Evolutionary conservation across 2,113 vertebrate genomes (phyloP), one percentile per base, ranked within the genome.

Genomic region (Irena cyanogastra): DNA sequence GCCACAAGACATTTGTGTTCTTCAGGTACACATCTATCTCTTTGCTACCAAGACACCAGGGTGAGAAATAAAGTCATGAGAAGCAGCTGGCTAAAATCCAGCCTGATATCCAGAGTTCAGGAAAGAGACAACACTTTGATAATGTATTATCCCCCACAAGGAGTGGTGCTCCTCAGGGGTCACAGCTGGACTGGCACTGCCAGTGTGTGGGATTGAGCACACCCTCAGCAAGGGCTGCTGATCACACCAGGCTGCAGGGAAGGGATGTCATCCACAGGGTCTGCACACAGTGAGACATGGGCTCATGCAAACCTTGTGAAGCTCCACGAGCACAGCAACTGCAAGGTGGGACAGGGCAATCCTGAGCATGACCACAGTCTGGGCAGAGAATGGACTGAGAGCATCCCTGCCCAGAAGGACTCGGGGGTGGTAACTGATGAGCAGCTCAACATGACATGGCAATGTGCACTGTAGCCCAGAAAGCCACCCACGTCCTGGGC

Each of bases 401-500:
- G 16, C 37, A 45, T 1, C 52, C 68, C 33, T 45, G 37, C 18
- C 33, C 37, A 19, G 14, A 42, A 31, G 33, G 50, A 52, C 15
- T 8, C 4, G 0, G 33, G 11, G 22, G 4, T 16, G 18, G 13
- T 23, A 44, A 50, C 0, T 16, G 37, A 6, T 28, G 37, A 37
- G 13, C 42, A 68, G 37, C 27, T 11, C 22, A 33, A 5, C 6
- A 5, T 9, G 31, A 22, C 7, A 15, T 1, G 11, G 45, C 37
- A 37, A 13, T 5, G 52, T 16, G 52, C 24, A 6, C 27, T 33
- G 8, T 2, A 8, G 68, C 52, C 22, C 60, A 74, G 44, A 57
- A 44, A 44, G 6, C 14, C 27, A 37, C 23, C 27, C 22, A 9
- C 0, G 3, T 19, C 59, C 50, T 23, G 37, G 59, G 50, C 24